These are phyloP conservation scores for Xiphydria camelus DNA, from an alignment of 2,888 invertebrate genomes.

Conservation along the genomic window DNA sequence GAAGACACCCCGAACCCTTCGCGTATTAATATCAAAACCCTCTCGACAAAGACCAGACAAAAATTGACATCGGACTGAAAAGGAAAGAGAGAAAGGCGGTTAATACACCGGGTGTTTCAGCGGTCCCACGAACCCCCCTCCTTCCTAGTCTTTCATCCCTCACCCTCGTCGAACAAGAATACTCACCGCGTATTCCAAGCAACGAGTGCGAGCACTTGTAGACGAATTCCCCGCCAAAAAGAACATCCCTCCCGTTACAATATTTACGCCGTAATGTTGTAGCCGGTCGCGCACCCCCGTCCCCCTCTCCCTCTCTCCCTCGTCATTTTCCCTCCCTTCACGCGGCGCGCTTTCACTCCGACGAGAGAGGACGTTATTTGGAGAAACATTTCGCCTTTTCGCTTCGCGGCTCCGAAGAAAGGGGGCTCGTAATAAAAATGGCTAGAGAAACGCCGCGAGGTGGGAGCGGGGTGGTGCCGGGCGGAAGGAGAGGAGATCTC, in stretches of 20 bases:
- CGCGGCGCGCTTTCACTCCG: background rate
- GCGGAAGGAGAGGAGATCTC: background rate
- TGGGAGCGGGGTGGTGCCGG: conserved; percentile 9
- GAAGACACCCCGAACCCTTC: too few relatives aligned
- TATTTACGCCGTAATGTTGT: conserved; percentile 30
- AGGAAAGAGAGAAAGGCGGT: too few relatives aligned
- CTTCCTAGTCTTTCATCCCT: background rate
- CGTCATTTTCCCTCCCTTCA: conserved; percentile 28
- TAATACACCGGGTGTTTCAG: too few relatives aligned
- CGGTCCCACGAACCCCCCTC: too few relatives aligned
- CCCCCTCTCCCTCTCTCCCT: conserved; percentile 23
- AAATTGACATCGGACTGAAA: too few relatives aligned
- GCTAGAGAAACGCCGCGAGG: conserved; percentile 9
- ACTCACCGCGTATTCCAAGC: too few relatives aligned
- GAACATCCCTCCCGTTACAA: conserved; percentile 12
- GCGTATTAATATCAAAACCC: too few relatives aligned
- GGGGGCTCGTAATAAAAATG: conserved; percentile 10
- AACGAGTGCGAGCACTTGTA: too few relatives aligned
- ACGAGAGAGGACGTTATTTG: conserved; percentile 13
- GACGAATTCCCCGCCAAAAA: too few relatives aligned
- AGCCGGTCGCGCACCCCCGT: conserved; percentile 8
- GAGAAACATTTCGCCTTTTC: conserved; percentile 2
- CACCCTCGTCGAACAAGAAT: too few relatives aligned
- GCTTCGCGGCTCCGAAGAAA: conserved; percentile 3
- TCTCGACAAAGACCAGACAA: too few relatives aligned